phyloP scores from a whole-genome alignment of 2,888 invertebrate species.

The Neuroscelio doddi region DNA sequence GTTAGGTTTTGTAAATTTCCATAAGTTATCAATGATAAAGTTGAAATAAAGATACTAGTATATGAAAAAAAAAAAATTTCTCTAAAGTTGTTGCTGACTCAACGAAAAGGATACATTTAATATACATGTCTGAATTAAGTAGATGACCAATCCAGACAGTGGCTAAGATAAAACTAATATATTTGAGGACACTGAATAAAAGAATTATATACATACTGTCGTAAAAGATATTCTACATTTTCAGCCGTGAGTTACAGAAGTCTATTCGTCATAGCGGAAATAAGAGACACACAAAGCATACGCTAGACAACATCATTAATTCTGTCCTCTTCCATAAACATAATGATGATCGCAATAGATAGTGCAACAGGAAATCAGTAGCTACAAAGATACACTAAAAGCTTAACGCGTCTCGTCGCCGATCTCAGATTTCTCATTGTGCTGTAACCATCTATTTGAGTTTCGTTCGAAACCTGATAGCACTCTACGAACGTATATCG shows the following conservation, averaged over 20 bases:
- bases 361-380: slow-evolving; percentile 45
- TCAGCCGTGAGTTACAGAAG: too few relatives aligned
- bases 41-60: too few relatives aligned
- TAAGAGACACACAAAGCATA: slow-evolving; percentile 35
- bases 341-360: slow-evolving; percentile 46
- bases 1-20: too few relatives aligned
- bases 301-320: slow-evolving; percentile 48
- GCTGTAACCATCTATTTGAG: slow-evolving; percentile 30
- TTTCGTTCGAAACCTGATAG: slow-evolving; percentile 41
- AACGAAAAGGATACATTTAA: background rate
- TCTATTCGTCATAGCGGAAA: slow-evolving; percentile 34
- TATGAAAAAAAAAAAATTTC: too few relatives aligned
- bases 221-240: too few relatives aligned
- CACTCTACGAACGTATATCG: slow-evolving; percentile 15
- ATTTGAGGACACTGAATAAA: slow-evolving; percentile 5
- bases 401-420: slow-evolving; percentile 45
- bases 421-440: slow-evolving; percentile 47
- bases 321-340: slow-evolving; percentile 39
- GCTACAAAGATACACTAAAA: slow-evolving; percentile 41
- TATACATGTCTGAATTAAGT: slow-evolving; percentile 5
- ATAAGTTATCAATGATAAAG: too few relatives aligned
- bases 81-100: too few relatives aligned
- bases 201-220: slow-evolving; percentile 23
- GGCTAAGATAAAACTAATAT: slow-evolving; percentile 15
- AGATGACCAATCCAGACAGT: slow-evolving; percentile 10